Base-by-base conservation (phyloP, 2,888 invertebrate species). In the Dioctria linearis region DNA sequence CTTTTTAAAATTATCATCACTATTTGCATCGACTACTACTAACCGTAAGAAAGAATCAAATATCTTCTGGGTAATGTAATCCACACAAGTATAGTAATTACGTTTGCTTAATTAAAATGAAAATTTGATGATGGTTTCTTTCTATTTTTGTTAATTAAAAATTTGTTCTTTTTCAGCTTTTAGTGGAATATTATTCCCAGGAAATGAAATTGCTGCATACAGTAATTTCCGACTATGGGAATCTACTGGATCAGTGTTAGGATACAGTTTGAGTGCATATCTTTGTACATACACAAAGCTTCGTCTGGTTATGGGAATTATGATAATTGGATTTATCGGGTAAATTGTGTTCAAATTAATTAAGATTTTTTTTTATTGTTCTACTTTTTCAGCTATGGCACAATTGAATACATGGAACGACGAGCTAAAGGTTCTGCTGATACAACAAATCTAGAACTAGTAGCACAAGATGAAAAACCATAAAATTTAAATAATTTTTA, bases 191-290 rank as follows among this genome's bases (percentile, higher is more conserved):
- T 88, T 97, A 79, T 97, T 97, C 86, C 95, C 95, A 0, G 93
- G 94, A 13, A 92, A 94, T 84, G 94, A 96, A 85, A 97, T 97
- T 86, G 96, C 97, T 0, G 95, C 96, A 0, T 98, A 96, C 88
- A 96, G 97, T 83, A 97, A 97, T 90, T 97, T 97, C 88, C 92
- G 97, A 6, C 89, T 98, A 71, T 98, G 97, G 97, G 97, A 97
- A 88, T 94, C 96, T 0, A 92, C 95, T 0, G 98, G 97, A 75
- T 96, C 97, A 81, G 96, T 96, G 11, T 91, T 96, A 79, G 94
- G 96, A 1, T 97, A 96, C 85, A 92, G 93, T 0, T 93, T 94
- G 80, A 96, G 95, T 65, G 93, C 95, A 3, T 93, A 93, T 85
- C 88, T 96, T 4, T 95, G 95, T 85, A 94, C 95, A 0, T 89